These are phyloP conservation scores for Temnothorax rugatulus DNA, from an alignment of 2,888 invertebrate genomes.

Conservation along the genomic window DNA sequence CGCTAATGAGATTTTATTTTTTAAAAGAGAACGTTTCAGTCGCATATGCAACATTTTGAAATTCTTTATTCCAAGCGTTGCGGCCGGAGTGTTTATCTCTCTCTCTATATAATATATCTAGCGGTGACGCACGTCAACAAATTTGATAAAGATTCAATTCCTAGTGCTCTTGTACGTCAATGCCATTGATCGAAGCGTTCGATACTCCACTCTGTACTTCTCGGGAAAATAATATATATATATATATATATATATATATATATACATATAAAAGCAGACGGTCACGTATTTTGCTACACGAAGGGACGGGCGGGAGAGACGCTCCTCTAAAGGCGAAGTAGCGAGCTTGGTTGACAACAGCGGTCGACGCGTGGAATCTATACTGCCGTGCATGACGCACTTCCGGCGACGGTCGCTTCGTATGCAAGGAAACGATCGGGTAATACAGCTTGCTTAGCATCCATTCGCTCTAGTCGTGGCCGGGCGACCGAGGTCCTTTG, in stretches of 20 bases:
- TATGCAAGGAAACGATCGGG: conserved; percentile 85
- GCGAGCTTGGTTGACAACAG: conserved; percentile 50
- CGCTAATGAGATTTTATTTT: neutral
- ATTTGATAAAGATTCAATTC: conserved; percentile 51
- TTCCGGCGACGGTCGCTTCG: conserved; percentile 83
- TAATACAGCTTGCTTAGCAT: conserved; percentile 86
- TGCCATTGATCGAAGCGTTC: neutral
- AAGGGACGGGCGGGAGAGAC: neutral
- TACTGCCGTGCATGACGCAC: conserved; percentile 82
- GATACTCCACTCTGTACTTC: neutral
- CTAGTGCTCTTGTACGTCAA: conserved; percentile 36
- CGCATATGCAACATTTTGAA: neutral
- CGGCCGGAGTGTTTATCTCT: neutral
- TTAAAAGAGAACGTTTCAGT: neutral
- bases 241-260: neutral
- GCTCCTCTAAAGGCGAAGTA: conserved; percentile 51
- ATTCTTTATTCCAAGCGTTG: neutral
- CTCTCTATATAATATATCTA: conserved; percentile 1
- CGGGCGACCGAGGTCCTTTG: conserved; percentile 70
- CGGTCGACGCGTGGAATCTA: conserved; percentile 76
- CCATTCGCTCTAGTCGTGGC: conserved; percentile 81
- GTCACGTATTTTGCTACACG: conserved; percentile 3
- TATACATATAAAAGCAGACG: neutral
- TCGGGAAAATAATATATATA: conserved; percentile 17
- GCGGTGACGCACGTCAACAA: conserved; percentile 41